phyloP scores from a whole-genome alignment of 2,797 vertebrate species.

The Brotula barbata region DNA sequence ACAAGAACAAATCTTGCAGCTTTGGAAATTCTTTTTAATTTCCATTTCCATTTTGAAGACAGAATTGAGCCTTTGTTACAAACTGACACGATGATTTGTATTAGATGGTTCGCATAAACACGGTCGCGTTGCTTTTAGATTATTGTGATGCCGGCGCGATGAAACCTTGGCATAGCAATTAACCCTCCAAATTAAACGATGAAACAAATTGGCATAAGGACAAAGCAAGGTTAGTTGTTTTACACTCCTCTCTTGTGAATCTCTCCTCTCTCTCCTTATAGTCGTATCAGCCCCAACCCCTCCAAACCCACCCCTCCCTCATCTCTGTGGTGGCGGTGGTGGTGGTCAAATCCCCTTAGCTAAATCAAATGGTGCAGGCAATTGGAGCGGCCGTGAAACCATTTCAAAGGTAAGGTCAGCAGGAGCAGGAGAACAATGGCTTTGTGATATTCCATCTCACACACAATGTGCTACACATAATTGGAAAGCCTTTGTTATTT shows the following conservation, averaged over 20 bases:
- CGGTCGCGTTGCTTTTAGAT: slow-evolving; percentile 29
- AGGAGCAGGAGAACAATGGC: slow-evolving; percentile 75
- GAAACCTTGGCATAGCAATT: slow-evolving; percentile 46
- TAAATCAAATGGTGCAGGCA: slow-evolving; percentile 79
- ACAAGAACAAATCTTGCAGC: background rate
- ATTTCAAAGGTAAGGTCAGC: slow-evolving; percentile 79
- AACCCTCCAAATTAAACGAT: slow-evolving; percentile 45
- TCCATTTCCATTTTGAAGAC: slow-evolving; percentile 18
- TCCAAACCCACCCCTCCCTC: slow-evolving; percentile 34
- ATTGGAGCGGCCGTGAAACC: slow-evolving; percentile 73
- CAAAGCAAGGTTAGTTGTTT: slow-evolving; percentile 61
- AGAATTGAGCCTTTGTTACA: slow-evolving; percentile 25
- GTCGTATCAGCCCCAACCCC: slow-evolving; percentile 42
- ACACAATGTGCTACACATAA: slow-evolving; percentile 76
- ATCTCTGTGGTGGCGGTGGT: slow-evolving; percentile 73
- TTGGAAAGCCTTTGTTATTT: slow-evolving; percentile 83
- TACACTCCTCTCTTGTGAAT: slow-evolving; percentile 24
- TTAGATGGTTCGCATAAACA: slow-evolving; percentile 30
- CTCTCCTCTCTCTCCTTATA: slow-evolving; percentile 53
- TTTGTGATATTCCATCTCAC: slow-evolving; percentile 77
- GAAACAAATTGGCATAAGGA: slow-evolving; percentile 59
- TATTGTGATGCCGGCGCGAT: slow-evolving; percentile 44
- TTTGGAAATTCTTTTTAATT: slow-evolving; percentile 10
- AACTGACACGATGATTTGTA: slow-evolving; percentile 21
- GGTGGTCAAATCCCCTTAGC: slow-evolving; percentile 79